phyloP scores from a whole-genome alignment of 2,888 invertebrate species.

The Dryadula phaetusa region DNA sequence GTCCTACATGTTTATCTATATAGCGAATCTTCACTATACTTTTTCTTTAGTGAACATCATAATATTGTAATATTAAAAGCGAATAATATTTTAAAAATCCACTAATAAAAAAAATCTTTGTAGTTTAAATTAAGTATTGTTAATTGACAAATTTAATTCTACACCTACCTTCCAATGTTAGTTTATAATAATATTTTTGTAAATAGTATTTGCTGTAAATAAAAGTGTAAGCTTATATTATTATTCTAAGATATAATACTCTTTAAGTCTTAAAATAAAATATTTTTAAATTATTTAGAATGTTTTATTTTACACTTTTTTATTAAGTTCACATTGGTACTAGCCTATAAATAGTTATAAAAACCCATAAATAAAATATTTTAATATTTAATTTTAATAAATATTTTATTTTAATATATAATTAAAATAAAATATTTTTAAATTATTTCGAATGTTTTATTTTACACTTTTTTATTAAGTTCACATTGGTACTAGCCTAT shows the following conservation, averaged over 20 bases:
- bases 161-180: neutral
- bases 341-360: neutral
- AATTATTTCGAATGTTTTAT: neutral
- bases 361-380: too few relatives aligned
- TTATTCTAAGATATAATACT: conserved; percentile 15
- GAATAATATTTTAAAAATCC: neutral
- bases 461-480: neutral
- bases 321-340: neutral
- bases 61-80: neutral
- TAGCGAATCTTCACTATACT: neutral
- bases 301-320: neutral
- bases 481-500: neutral
- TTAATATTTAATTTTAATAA: too few relatives aligned
- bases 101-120: neutral
- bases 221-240: neutral
- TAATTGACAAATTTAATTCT: neutral
- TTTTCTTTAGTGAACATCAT: neutral
- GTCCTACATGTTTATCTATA: neutral
- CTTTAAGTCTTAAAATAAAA: conserved; percentile 18
- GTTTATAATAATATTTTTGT: conserved; percentile 8
- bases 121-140: neutral
- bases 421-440: conserved; percentile 21
- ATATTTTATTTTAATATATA: too few relatives aligned
- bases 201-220: conserved; percentile 23
- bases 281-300: neutral